Conservation (phyloP, 2,113 vertebrate species). For the Mus spicilegus region DNA sequence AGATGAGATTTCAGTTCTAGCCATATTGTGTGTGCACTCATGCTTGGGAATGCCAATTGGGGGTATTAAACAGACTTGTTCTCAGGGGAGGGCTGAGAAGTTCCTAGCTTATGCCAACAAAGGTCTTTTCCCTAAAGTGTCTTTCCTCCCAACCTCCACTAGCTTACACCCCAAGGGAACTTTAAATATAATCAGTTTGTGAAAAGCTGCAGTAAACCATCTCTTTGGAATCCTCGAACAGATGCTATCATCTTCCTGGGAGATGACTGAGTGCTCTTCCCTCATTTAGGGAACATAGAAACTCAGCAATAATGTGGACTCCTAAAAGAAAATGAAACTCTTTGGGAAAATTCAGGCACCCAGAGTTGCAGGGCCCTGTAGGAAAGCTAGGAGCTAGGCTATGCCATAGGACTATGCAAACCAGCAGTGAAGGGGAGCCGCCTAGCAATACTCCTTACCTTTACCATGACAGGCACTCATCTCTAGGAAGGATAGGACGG, state of each 20-base stretch:
- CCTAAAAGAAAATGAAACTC: conserved; percentile 43
- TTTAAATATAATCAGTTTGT: conserved; percentile 88
- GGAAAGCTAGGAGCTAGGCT: not conserved
- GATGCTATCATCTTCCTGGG: conserved; percentile 64
- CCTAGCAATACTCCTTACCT: not conserved
- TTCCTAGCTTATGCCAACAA: conserved; percentile 62
- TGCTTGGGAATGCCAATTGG: conserved; percentile 69
- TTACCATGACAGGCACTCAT: conserved; percentile 3
- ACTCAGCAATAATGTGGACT: conserved; percentile 31
- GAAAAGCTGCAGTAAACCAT: conserved; percentile 85
- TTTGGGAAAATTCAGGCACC: conserved; percentile 36
- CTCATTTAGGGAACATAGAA: conserved; percentile 37
- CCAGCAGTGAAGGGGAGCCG: not conserved
- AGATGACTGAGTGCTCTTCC: conserved; percentile 64
- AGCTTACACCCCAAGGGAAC: conserved; percentile 74
- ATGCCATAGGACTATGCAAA: not conserved
- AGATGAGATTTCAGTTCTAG: conserved; percentile 74
- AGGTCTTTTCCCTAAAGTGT: conserved; percentile 65
- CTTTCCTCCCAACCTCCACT: conserved; percentile 60
- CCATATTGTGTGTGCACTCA: conserved; percentile 39
- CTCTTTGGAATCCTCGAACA: conserved; percentile 71
- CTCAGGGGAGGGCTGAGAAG: conserved; percentile 57
- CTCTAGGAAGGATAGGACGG: conserved; percentile 28
- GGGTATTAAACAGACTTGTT: conserved; percentile 73
- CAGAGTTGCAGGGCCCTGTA: conserved; percentile 6